These are phyloP conservation scores for Ochotona princeps DNA, from an alignment of 2,113 vertebrate species.

Conservation along the genomic window DNA sequence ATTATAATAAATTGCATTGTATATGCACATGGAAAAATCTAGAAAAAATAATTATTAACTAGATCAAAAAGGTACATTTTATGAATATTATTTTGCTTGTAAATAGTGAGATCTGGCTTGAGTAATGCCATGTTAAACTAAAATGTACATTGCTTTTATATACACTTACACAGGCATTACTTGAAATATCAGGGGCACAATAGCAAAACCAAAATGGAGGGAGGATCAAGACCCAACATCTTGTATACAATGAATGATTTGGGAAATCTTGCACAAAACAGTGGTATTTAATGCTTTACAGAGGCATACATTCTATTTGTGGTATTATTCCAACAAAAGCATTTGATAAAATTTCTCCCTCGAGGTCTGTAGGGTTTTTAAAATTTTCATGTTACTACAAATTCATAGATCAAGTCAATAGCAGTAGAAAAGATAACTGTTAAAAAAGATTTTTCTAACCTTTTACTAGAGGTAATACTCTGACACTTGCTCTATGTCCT, in stretches of 20 bases:
- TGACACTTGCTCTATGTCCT: neutral
- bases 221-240: constrained; percentile 44
- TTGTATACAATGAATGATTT: constrained; percentile 73
- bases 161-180: neutral
- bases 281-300: constrained; percentile 73
- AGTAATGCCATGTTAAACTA: neutral
- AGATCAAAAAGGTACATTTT: neutral
- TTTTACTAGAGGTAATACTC: neutral
- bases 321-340: constrained; percentile 51
- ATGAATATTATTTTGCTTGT: neutral
- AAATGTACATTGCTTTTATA: neutral
- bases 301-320: constrained; percentile 62
- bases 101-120: neutral
- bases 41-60: neutral
- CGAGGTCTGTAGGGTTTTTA: constrained; percentile 48
- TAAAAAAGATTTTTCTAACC: constrained; percentile 19
- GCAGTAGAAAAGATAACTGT: constrained; percentile 2
- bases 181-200: constrained; percentile 21
- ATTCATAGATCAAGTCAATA: constrained; percentile 57
- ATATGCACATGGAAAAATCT: neutral
- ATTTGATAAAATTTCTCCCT: constrained; percentile 73
- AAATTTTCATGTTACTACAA: constrained; percentile 71
- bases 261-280: constrained; percentile 46
- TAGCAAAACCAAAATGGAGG: constrained; percentile 60
- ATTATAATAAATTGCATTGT: neutral